These are phyloP conservation scores for Pygoscelis antarcticus DNA, from an alignment of 2,113 vertebrate species.

Conservation along the genomic window DNA sequence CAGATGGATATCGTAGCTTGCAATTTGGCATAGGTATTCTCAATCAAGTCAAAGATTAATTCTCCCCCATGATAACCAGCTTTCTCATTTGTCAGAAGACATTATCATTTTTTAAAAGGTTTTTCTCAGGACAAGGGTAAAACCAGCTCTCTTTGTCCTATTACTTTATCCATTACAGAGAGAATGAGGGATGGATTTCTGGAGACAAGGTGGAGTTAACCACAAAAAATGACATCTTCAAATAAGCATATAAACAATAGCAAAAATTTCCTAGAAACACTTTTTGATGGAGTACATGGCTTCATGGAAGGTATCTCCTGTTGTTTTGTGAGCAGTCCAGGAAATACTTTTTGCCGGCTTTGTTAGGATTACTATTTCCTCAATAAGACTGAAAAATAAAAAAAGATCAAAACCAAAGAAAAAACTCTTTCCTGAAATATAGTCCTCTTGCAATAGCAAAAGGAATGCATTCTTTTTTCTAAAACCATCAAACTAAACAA, in stretches of 20 bases:
- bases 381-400: background rate
- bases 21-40: slow-evolving; percentile 40
- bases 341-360: background rate
- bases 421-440: background rate
- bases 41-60: slow-evolving; percentile 51
- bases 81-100: background rate
- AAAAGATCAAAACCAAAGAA: background rate
- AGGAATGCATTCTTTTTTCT: background rate
- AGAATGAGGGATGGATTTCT: background rate
- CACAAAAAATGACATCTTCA: background rate
- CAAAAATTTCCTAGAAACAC: background rate
- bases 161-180: background rate
- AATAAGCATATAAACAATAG: background rate
- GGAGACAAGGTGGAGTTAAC: background rate
- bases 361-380: background rate
- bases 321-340: background rate
- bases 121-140: slow-evolving; percentile 18
- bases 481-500: background rate
- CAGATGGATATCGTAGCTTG: slow-evolving; percentile 29
- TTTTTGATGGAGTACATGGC: background rate
- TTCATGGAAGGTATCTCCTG: background rate
- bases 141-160: background rate
- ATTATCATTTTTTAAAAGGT: slow-evolving; percentile 4
- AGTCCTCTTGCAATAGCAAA: background rate
- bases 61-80: background rate